Conservation (phyloP, 1,140 invertebrate species). For the Drosophila cardini region DNA sequence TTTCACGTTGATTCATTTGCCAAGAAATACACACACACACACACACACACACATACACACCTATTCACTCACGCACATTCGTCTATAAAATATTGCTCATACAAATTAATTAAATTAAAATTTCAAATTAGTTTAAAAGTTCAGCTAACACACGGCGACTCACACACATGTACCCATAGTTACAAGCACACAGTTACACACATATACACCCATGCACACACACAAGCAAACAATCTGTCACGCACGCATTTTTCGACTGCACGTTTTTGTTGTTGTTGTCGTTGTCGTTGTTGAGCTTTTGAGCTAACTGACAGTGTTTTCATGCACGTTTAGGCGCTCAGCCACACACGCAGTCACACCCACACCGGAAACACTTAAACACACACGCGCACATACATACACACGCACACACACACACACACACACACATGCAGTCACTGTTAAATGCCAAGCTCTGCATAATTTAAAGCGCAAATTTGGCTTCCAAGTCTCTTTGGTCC, state of each 20-base stretch:
- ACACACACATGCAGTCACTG: slow-evolving; percentile 5
- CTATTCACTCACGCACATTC: background rate
- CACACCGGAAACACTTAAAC: slow-evolving; percentile 18
- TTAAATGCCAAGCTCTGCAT: slow-evolving; percentile 58
- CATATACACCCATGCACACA: background rate
- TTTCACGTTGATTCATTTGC: too few relatives aligned
- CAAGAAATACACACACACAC: background rate
- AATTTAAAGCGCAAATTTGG: slow-evolving; percentile 60
- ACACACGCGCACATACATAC: slow-evolving; percentile 19
- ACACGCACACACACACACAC: slow-evolving; percentile 10
- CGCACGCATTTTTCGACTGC: slow-evolving; percentile 56
- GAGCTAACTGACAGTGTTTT: slow-evolving; percentile 56
- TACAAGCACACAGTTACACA: slow-evolving; percentile 4
- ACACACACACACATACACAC: slow-evolving; percentile 1
- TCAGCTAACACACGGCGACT: slow-evolving; percentile 37
- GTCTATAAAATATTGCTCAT: slow-evolving; percentile 54
- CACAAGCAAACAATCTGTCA: slow-evolving; percentile 42
- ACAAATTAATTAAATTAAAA: slow-evolving; percentile 79
- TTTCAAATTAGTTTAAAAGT: slow-evolving; percentile 79
- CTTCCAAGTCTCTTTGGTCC: slow-evolving; percentile 12
- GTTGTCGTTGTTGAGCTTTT: slow-evolving; percentile 4
- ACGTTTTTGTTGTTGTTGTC: slow-evolving; percentile 25
- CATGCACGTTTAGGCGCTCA: slow-evolving; percentile 66
- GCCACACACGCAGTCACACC: slow-evolving; percentile 30
- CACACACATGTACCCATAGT: slow-evolving; percentile 9